Base-by-base conservation (phyloP, 2,797 vertebrate genomes). In the Eulemur coronatus region DNA sequence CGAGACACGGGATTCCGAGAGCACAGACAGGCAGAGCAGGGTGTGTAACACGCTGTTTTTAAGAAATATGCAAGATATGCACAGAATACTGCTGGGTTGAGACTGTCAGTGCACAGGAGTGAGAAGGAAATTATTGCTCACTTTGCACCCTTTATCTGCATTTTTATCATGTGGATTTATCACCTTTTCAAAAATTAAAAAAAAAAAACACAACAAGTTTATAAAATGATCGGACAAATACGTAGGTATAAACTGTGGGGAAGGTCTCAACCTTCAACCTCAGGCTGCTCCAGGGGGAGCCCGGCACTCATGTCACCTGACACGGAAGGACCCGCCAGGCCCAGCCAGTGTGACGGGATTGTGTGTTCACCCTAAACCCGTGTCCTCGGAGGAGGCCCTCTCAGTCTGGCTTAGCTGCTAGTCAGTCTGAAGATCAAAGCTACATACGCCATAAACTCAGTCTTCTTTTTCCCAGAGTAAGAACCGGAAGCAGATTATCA, bases 401-500 rank as follows among this genome's bases (percentile, higher is more conserved):
- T 20, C 41, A 87, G n/a, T 38, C 22, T n/a, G 87, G 17, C 79
- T 20, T 30, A 33, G 15, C 65, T 4, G 43, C 18, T 1, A 35
- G 55, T 78, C 57, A 38, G 43, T 26, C 9, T 17, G 24, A 69
- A 82, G 41, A 89, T 35, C 67, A 82, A 75, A 41, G 48, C 72
- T 6, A 22, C 79, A 24, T 1, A 18, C 1, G 11, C 57, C 43
- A 85, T 35, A 22, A 70, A 52, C 7, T 38, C 3, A 1, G 35
- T 22, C 59, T 26, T 75, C 65, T 41, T 38, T 20, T 73, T 72
- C 63, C 61, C 61, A 57, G 73, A 80, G 6, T 4, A 35, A 95
- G 91, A 73, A 87, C 76, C 85, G 80, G 78, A 89, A 95, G 59
- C n/a, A 61, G 72, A 59, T 15, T 2, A 7, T 24, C 33, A 65